phyloP scores from a whole-genome alignment of 2,113 vertebrate species.

The Elaphurus davidianus region DNA sequence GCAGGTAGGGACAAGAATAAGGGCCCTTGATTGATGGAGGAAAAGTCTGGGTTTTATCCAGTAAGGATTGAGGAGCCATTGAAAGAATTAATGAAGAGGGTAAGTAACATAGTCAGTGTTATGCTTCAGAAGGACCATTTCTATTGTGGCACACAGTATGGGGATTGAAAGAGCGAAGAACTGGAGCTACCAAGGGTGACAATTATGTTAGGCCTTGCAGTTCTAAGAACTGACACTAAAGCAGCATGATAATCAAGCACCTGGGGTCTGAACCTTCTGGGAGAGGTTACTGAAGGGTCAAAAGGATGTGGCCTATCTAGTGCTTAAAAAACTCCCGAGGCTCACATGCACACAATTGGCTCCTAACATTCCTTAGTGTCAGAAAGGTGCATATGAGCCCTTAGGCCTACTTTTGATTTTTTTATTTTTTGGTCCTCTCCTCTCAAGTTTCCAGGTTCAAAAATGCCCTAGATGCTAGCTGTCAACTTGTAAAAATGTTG shows the following conservation, averaged over 20 bases:
- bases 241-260: constrained; percentile 17
- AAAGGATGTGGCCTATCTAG: not conserved
- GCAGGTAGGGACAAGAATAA: not conserved
- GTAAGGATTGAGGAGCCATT: not conserved
- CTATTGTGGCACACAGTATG: not conserved
- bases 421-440: not conserved
- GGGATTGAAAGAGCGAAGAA: not conserved
- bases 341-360: not conserved
- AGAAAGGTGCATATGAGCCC: not conserved
- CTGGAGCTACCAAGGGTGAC: not conserved
- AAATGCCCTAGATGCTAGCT: not conserved
- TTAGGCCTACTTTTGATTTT: constrained; percentile 10
- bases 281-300: constrained; percentile 48
- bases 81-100: not conserved
- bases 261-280: constrained; percentile 21
- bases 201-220: not conserved
- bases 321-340: not conserved
- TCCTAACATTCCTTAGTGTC: not conserved
- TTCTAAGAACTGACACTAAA: constrained; percentile 38
- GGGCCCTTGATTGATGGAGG: not conserved
- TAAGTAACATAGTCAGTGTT: not conserved
- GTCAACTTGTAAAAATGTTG: not conserved
- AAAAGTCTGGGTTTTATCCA: not conserved
- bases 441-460: not conserved
- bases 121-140: not conserved